Percentiles rank a stretch among this genome's conserved stretches.
These are phyloP conservation scores for Zaprionus davidi DNA, from an alignment of 1,140 invertebrate genomes.

Conservation along the genomic window DNA sequence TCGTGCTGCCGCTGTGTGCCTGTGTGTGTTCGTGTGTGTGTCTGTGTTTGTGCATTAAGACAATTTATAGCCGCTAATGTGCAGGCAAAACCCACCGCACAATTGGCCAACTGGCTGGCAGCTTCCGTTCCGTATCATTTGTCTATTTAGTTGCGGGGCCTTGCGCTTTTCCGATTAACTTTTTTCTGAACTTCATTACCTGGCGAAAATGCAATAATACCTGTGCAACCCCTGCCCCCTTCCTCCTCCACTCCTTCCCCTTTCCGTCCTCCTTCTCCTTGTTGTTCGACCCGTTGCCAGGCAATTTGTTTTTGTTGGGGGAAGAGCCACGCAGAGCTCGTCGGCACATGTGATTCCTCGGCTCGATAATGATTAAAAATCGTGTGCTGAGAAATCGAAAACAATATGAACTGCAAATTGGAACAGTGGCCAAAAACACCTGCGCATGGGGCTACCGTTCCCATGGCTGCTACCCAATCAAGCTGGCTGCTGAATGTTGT, in stretches of 20 bases:
- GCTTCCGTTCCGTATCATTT: conserved; percentile 83
- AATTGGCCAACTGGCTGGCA: conserved; percentile 67
- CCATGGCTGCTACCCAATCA: conserved; percentile 43
- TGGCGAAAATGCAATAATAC: conserved; percentile 77
- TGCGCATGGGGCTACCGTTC: conserved; percentile 58
- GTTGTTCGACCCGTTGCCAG: conserved; percentile 30
- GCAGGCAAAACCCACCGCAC: conserved; percentile 78
- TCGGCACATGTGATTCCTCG: conserved; percentile 40
- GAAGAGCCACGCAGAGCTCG: conserved; percentile 41
- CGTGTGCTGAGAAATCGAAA: conserved; percentile 70
- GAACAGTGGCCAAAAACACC: conserved; percentile 66
- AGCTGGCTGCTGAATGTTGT: conserved; percentile 20
- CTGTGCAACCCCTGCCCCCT: not conserved
- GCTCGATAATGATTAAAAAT: conserved; percentile 75
- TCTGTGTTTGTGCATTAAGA: conserved; percentile 69
- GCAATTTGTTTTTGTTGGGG: conserved; percentile 71
- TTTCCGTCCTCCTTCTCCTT: not conserved
- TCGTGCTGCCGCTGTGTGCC: conserved; percentile 25
- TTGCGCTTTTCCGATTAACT: conserved; percentile 79
- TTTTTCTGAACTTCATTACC: conserved; percentile 82
- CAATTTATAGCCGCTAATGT: conserved; percentile 84
- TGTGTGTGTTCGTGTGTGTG: conserved; percentile 36
- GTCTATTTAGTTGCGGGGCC: conserved; percentile 81
- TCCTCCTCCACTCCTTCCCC: conserved; percentile 5
- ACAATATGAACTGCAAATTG: conserved; percentile 75